Evolutionary conservation across 30 jellyfish, hydroid and myxozoan genomes (phyloP), one percentile per base, ranked within the genome.

Genomic region (Aurelia sp.): DNA sequence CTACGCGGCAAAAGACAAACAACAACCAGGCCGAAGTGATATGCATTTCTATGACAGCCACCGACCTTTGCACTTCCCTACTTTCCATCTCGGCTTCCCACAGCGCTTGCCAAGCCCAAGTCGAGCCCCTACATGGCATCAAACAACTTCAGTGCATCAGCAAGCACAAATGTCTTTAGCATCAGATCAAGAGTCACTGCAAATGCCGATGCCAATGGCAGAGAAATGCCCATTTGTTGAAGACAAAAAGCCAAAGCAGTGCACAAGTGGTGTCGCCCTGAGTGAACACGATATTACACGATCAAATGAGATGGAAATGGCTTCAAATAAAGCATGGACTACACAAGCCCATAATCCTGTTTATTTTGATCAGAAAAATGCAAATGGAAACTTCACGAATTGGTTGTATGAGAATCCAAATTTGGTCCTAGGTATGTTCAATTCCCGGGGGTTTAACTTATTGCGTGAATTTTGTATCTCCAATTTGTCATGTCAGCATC

Each of bases 91-190:
- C 9, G 66, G 81, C 63, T 76, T 82, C 73, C 92, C 92, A 13
- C 92, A 82, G 60, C 85, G 92, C 35, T 66, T 82, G 72, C 92
- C 92, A 6, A 82, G 92, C 38, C 92, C 92, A 8, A 82, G 63
- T 63, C 73, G 92, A 70, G 78, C 92, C 11, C 86, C 92, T 0
- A 47, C 85, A 33, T 82, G 92, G 92, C 92, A 82, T 67, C 92
- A 82, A 41, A 82, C 92, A 35, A 69, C 92, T 9, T 59, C 92
- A 24, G 50, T 74, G 64, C 92, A 82, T 73, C 92, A 82, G 78
- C 92, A 82, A 79, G 92, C 92, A 50, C 92, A 82, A 18, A 82
- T 82, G 92, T 82, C 92, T 12, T 81, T 82, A 0, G 64, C 74
- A 22, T 41, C 72, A 13, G 92, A 71, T 6, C 92, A 82, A 18